phyloP scores from a whole-genome alignment of 2,797 vertebrate species.

The Danio aesculapii region DNA sequence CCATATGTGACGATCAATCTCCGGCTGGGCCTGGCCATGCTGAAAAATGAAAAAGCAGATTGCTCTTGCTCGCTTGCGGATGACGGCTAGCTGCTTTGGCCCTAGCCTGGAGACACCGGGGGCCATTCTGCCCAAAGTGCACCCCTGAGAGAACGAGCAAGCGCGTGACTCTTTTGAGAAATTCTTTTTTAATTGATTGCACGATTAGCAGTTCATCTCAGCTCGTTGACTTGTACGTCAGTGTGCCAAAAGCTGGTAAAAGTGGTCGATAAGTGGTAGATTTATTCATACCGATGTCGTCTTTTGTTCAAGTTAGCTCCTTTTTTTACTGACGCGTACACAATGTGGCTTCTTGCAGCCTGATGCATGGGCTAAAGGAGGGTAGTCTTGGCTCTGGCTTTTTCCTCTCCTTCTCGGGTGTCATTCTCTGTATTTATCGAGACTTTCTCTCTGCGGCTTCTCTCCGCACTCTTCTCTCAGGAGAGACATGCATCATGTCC shows the following conservation, averaged over 20 bases:
- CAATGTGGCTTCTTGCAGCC: neutral
- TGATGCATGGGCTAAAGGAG: neutral
- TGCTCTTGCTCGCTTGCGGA: slow-evolving; percentile 88
- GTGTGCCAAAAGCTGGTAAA: slow-evolving; percentile 72
- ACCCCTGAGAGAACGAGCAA: slow-evolving; percentile 79
- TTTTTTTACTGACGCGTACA: neutral
- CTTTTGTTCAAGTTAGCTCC: neutral
- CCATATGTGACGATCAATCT: slow-evolving; percentile 95
- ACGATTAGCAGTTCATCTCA: slow-evolving; percentile 91
- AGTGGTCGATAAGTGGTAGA: slow-evolving; percentile 44
- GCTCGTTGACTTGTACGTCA: slow-evolving; percentile 79
- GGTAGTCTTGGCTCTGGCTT: neutral
- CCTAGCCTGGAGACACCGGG: slow-evolving; percentile 76
- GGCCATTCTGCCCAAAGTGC: slow-evolving; percentile 88
- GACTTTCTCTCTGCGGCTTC: slow-evolving; percentile 19
- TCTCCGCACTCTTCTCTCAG: slow-evolving; percentile 33
- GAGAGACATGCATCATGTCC: slow-evolving; percentile 52
- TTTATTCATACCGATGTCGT: slow-evolving; percentile 41
- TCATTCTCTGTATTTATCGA: slow-evolving; percentile 47
- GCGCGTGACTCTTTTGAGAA: slow-evolving; percentile 86
- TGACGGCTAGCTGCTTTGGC: slow-evolving; percentile 84
- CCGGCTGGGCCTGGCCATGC: slow-evolving; percentile 89
- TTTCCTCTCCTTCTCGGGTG: slow-evolving; percentile 12
- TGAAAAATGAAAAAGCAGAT: slow-evolving; percentile 93
- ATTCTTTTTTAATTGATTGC: slow-evolving; percentile 94